A percentile compares a stretch with the other conserved stretches of the same genome.
Evolutionary conservation across 2,113 vertebrate species (phyloP).

Genomic region (Prochilodus magdalenae): DNA sequence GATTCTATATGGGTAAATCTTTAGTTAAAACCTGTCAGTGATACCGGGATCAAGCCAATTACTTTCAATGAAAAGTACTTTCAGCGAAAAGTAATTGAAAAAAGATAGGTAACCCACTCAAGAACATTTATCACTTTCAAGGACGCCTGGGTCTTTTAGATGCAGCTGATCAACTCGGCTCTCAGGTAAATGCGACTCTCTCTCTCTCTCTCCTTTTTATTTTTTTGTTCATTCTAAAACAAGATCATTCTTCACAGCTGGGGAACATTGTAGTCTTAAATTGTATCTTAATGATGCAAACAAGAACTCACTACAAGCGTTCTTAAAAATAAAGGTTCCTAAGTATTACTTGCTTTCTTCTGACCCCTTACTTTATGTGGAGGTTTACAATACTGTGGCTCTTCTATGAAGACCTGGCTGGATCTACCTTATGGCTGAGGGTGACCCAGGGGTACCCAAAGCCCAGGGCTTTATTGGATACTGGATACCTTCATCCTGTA

Average conservation of each 20-base stretch:
- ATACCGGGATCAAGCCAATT: constrained; percentile 14
- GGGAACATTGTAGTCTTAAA: background rate
- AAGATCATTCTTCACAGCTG: background rate
- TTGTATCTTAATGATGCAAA: background rate
- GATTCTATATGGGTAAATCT: constrained; percentile 5
- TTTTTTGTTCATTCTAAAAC: background rate
- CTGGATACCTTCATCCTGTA: too few relatives aligned
- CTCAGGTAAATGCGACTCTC: background rate
- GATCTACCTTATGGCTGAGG: too few relatives aligned
- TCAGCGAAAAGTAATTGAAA: constrained; percentile 34
- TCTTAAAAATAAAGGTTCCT: too few relatives aligned
- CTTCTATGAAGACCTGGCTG: too few relatives aligned
- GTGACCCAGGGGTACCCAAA: too few relatives aligned
- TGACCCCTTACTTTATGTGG: too few relatives aligned
- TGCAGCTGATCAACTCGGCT: constrained; percentile 1
- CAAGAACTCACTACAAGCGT: background rate
- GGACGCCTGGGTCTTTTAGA: background rate
- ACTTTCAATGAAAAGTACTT: constrained; percentile 1
- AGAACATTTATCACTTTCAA: constrained; percentile 29
- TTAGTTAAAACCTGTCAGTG: constrained; percentile 17
- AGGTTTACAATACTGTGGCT: too few relatives aligned
- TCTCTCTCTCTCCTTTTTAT: too few relatives aligned
- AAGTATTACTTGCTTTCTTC: too few relatives aligned
- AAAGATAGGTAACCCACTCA: constrained; percentile 9
- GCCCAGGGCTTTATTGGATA: too few relatives aligned